A percentile compares a stretch with the other conserved stretches of the same genome.
These are phyloP conservation scores for Tetrapedia diversipes DNA, from an alignment of 2,888 invertebrate species.

Conservation along the genomic window DNA sequence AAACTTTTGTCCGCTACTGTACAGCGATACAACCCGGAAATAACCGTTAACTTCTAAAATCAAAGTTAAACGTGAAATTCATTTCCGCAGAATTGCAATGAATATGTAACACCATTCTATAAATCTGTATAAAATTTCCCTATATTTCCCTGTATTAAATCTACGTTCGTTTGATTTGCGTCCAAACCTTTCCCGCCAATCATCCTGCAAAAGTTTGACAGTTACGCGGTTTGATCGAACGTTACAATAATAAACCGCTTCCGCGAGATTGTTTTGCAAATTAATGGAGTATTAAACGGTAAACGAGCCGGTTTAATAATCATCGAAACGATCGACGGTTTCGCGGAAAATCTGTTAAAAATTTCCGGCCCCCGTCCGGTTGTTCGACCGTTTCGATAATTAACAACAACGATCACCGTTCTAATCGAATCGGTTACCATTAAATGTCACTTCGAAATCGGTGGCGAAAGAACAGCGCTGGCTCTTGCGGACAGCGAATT, in stretches of 20 bases:
- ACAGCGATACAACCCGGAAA: too few species aligned
- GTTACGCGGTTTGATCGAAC: not conserved
- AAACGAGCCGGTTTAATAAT: slow-evolving; percentile 17
- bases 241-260: not conserved
- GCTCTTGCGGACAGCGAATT: not conserved
- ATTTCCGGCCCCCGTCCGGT: not conserved
- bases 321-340: slow-evolving; percentile 24
- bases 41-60: too few species aligned
- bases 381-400: slow-evolving; percentile 24
- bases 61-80: too few species aligned
- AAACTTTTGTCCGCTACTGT: too few species aligned
- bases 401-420: slow-evolving; percentile 19
- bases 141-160: too few species aligned
- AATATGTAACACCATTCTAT: too few species aligned
- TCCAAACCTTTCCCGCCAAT: too few species aligned
- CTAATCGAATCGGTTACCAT: slow-evolving; percentile 9
- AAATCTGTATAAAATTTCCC: too few species aligned
- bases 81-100: too few species aligned
- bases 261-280: slow-evolving; percentile 2
- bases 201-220: not conserved
- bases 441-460: slow-evolving; percentile 11
- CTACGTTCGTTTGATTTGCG: too few species aligned
- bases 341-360: slow-evolving; percentile 9
- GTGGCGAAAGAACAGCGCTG: not conserved
- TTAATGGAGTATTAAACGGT: slow-evolving; percentile 18